These are phyloP conservation scores for Percina caprodes DNA, from an alignment of 2,113 vertebrate genomes.

Conservation along the genomic window DNA sequence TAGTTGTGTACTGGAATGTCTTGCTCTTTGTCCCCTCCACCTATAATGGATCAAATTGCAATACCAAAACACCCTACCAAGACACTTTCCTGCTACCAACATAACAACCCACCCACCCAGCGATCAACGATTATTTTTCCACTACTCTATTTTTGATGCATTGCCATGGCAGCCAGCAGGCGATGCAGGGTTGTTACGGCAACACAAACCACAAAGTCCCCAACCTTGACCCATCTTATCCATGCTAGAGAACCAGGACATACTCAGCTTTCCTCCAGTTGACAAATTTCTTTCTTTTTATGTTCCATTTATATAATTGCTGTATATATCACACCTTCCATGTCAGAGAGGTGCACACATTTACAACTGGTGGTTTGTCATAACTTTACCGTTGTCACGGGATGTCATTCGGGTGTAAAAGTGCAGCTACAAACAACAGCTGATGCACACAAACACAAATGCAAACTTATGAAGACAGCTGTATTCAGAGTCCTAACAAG, in stretches of 20 bases:
- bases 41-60: background rate
- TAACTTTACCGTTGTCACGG: constrained; percentile 40
- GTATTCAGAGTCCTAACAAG: background rate
- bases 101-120: constrained; percentile 16
- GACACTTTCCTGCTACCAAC: background rate
- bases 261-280: background rate
- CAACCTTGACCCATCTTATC: constrained; percentile 64
- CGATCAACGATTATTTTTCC: constrained; percentile 30
- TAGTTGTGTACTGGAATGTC: background rate
- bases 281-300: constrained; percentile 14
- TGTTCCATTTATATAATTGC: constrained; percentile 19
- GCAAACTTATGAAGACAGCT: background rate
- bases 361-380: constrained; percentile 13
- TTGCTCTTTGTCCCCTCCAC: background rate
- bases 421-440: constrained; percentile 23
- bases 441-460: background rate
- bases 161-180: constrained; percentile 70
- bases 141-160: constrained; percentile 62
- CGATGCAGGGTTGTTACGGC: constrained; percentile 67
- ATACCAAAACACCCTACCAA: constrained; percentile 2
- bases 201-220: constrained; percentile 60
- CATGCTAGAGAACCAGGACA: constrained; percentile 16
- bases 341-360: background rate
- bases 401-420: constrained; percentile 24
- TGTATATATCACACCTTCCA: background rate